phyloP scores from a whole-genome alignment of 2,888 invertebrate species.

The Drosophila monieri region DNA sequence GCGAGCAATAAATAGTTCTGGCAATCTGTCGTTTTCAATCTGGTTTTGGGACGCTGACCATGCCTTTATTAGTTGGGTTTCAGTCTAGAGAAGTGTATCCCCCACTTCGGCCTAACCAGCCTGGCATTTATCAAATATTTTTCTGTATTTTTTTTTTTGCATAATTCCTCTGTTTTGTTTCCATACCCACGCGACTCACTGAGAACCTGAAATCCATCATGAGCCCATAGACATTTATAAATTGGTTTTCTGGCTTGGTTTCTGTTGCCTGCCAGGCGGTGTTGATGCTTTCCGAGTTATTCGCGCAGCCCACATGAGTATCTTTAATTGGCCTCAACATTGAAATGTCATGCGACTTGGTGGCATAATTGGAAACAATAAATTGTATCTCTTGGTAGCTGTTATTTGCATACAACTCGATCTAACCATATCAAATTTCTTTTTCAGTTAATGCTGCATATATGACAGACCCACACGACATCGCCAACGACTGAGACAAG shows the following conservation, averaged over 20 bases:
- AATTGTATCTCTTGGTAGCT: conserved; percentile 9
- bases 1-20: conserved; percentile 28
- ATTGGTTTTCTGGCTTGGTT: conserved; percentile 24
- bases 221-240: conserved; percentile 47
- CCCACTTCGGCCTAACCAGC: conserved; percentile 9
- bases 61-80: neutral
- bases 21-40: conserved; percentile 25
- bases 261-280: neutral
- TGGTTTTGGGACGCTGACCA: conserved; percentile 2
- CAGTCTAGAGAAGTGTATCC: conserved; percentile 9
- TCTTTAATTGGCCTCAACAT: conserved; percentile 61
- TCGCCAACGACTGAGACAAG: conserved; percentile 60
- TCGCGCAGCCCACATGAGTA: conserved; percentile 40
- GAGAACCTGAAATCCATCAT: conserved; percentile 45
- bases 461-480: conserved; percentile 63
- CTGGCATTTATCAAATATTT: neutral
- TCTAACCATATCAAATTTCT: conserved; percentile 39
- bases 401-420: conserved; percentile 22
- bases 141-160: conserved; percentile 5
- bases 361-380: conserved; percentile 35
- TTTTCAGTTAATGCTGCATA: conserved; percentile 70
- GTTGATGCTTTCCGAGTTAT: conserved; percentile 15
- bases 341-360: conserved; percentile 49
- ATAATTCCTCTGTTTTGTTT: conserved; percentile 17
- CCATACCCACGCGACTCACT: conserved; percentile 48